Base-by-base conservation (phyloP, 2,113 vertebrate genomes). In the Boleophthalmus pectinirostris region DNA sequence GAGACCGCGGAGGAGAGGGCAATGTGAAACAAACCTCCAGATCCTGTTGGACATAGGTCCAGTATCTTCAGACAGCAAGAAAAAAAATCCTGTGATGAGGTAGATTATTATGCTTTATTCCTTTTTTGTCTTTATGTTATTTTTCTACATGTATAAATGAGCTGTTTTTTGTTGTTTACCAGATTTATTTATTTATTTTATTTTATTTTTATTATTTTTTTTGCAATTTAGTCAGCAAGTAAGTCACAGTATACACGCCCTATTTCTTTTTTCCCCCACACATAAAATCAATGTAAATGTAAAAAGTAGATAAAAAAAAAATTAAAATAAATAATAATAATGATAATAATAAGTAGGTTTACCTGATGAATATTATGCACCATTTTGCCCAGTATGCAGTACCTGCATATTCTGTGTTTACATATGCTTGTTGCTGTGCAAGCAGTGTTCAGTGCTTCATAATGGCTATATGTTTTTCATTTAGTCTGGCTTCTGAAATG, bases 51-150 rank as follows among this genome's bases (percentile, higher is more conserved):
- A 92, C 43, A 5, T 77, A 0, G 88, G 86, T 38, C 46, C 79
- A 1, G 87, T 89, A 1, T 23, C 66, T 1, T 24, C 78, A 0
- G 85, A 90, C 74, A 68, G 46, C 74, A 80, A 60, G 77, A 93
- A 56, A 75, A 92, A 88, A 79, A 29, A 82, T 8, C 56, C 68
- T 5, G 56, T 74, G 65, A 20, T 66, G 46, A 90, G 89, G 91
- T 92, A 56, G n/a, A 10, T 2, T 56, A n/a, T 12, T 56, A n/a
- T 12, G 38, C 78, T 4, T 23, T 20, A 14, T 67, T 21, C 16
- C 15, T 25, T 49, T 24, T 25, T 49, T 24, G 20, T 43, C 10
- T 43, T 43, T 43, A 43, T 66, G 13, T 21, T 56, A 58, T 58
- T 63, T 33, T 29, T 63, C 29, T 5, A 63, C 16, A 20, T 29